These are phyloP conservation scores for Steinernema scapterisci DNA, from an alignment of 2,888 invertebrate genomes.

Conservation along the genomic window DNA sequence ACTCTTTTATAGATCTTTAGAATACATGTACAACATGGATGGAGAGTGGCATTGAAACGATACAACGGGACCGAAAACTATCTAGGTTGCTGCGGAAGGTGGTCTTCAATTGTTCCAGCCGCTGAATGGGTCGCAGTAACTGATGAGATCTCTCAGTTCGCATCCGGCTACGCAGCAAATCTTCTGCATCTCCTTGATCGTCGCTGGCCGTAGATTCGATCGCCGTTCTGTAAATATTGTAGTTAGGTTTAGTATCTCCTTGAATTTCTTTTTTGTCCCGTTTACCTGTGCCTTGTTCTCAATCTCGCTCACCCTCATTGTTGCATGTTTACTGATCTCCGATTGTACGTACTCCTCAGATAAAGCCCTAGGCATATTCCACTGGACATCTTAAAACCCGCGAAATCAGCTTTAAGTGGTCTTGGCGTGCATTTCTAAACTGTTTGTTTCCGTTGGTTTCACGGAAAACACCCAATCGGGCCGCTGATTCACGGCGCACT, in stretches of 20 bases:
- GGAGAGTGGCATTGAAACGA: constrained; percentile 25
- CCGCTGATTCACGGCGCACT: no score
- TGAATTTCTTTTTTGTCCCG: not conserved
- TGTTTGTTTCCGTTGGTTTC: no score
- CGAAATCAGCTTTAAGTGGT: no score
- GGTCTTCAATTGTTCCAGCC: constrained; percentile 24
- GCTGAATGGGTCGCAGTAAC: constrained; percentile 56
- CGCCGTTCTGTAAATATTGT: constrained; percentile 41
- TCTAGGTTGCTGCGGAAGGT: not conserved
- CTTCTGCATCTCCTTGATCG: constrained; percentile 54
- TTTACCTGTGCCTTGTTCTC: not conserved
- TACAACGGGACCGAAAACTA: not conserved
- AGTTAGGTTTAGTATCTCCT: not conserved
- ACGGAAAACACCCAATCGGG: no score
- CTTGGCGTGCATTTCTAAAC: no score
- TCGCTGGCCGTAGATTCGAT: constrained; percentile 50
- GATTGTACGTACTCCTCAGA: no score
- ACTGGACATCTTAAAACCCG: no score
- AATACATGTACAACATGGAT: constrained; percentile 14
- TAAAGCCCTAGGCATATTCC: no score
- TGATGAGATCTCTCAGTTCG: constrained; percentile 57
- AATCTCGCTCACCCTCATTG: not conserved
- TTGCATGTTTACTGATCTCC: no score
- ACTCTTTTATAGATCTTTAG: constrained; percentile 14
- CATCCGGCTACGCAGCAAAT: constrained; percentile 61